Base-by-base conservation (phyloP, 1,140 invertebrate species). In the Cyphomyrmex costatus region DNA sequence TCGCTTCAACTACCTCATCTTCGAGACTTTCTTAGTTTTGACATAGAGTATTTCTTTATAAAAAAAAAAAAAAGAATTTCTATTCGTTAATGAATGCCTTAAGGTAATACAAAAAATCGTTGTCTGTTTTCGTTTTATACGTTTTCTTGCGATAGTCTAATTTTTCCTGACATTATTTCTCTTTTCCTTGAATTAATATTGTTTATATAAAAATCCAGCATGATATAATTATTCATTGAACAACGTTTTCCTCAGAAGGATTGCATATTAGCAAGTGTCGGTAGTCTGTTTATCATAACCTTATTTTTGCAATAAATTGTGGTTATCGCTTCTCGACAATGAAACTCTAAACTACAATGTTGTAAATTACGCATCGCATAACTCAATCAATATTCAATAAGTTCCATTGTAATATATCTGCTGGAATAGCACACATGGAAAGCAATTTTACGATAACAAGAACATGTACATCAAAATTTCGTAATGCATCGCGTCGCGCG, bases 321-420 rank as follows among this genome's bases (percentile, higher is more conserved):
- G 33, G 16, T 61, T n/a, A 3, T 73, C 12, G 24, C 7, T 12
- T 46, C n/a, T n/a, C n/a, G n/a, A n/a, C 16, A 42, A 58, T 21
- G 49, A 24, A 83, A 73, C 16, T 46, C 33, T 49, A 60, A 83
- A 73, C 51, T 82, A 49, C 53, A 19, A 73, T 42, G 33, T 58
- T 82, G 33, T 24, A 73, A 83, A 83, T 83, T 83, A 60, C 33
- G 66, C 19, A 61, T 49, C 66, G 33, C 30, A 21, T 74, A 74
- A 83, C 60, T 74, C 68, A 73, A 83, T 83, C 79, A 83, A 61
- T 83, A 58, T 83, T 83, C 68, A 74, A 83, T 83, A 83, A 83
- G 79, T 73, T 49, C n/a, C 68, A 83, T 83, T 61, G 51, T 61
- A 58, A 82, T 49, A 60, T 74, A 83, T 71, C 49, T 24, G 66